Evolutionary conservation across 2,113 vertebrate genomes (phyloP).

Genomic region (Python bivittatus): DNA sequence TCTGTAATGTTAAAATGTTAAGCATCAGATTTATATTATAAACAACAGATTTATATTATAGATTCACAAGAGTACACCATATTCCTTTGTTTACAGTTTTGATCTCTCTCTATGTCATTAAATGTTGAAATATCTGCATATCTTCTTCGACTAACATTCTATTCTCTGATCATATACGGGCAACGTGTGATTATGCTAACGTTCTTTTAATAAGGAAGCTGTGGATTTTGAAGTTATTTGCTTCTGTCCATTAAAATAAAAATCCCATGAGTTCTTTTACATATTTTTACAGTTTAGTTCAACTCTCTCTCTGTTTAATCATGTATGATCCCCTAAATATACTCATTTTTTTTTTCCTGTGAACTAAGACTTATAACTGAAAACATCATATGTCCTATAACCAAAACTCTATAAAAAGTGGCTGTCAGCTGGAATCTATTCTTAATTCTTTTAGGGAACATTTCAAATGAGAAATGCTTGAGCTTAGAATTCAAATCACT

Average conservation of each 20-base stretch:
- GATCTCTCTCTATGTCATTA: neutral
- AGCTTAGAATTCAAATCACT: slow-evolving; percentile 43
- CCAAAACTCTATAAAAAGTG: slow-evolving; percentile 45
- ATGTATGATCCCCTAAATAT: slow-evolving; percentile 14
- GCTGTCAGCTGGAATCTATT: slow-evolving; percentile 56
- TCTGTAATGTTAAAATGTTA: neutral
- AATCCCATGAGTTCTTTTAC: neutral
- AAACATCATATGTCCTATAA: slow-evolving; percentile 57
- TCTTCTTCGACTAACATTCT: neutral
- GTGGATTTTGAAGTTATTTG: slow-evolving; percentile 12
- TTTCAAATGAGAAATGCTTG: slow-evolving; percentile 58
- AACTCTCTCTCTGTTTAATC: slow-evolving; percentile 12
- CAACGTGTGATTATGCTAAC: neutral
- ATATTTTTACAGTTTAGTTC: slow-evolving; percentile 28
- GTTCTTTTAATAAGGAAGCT: neutral
- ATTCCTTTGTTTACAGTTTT: neutral
- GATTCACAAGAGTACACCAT: neutral
- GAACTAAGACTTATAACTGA: slow-evolving; percentile 43
- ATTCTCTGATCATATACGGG: neutral
- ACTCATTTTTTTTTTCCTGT: neutral
- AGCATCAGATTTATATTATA: neutral
- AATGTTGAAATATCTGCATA: neutral
- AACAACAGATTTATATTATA: neutral
- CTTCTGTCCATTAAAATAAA: neutral
- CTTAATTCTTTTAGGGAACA: slow-evolving; percentile 52